Base-by-base conservation (phyloP, 2,113 vertebrate genomes). In the Hiodon tergisus region DNA sequence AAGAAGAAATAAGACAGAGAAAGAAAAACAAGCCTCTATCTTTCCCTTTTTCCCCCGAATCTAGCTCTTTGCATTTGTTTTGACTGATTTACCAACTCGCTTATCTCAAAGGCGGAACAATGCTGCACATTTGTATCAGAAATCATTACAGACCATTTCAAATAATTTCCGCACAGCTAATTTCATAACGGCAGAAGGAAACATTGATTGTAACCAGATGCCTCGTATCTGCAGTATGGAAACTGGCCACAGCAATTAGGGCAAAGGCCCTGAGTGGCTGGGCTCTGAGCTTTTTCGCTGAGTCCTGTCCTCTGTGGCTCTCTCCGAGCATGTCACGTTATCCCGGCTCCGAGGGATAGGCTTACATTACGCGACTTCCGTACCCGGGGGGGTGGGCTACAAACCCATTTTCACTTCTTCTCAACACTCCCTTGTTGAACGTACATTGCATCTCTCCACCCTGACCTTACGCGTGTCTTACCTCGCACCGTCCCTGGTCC, bases 171-270 rank as follows among this genome's bases (percentile, higher is more conserved):
- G 79, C 63, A 62, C 77, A 77, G 82, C 82, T 85, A 85, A 85
- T 83, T 83, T 83, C 79, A 82, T 85, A 85, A 85, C 82, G 72
- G 82, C 60, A 74, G 60, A 78, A 76, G 84, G 79, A 85, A 85
- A 82, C 82, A 85, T 83, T 85, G 84, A 85, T 85, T 85, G 84
- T 85, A 85, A 85, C 82, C 84, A 83, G 84, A 83, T 83, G 84
- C 84, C 71, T 67, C 71, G 58, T 81, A 84, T 81, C 81, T 75
- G 77, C 78, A 77, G 73, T 62, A 77, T 80, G 79, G 83, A 82
- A 84, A 82, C 78, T 72, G 77, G 78, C 77, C 73, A 60, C 54
- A 58, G 76, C 77, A 78, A 80, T 81, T 77, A 80, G 48, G 46
- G 67, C 51, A 8, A 50, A 63, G 60, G 31, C 52, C 68, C 73